These are phyloP conservation scores for Actinemys pallida DNA, from an alignment of 2,113 vertebrate species.

Conservation along the genomic window DNA sequence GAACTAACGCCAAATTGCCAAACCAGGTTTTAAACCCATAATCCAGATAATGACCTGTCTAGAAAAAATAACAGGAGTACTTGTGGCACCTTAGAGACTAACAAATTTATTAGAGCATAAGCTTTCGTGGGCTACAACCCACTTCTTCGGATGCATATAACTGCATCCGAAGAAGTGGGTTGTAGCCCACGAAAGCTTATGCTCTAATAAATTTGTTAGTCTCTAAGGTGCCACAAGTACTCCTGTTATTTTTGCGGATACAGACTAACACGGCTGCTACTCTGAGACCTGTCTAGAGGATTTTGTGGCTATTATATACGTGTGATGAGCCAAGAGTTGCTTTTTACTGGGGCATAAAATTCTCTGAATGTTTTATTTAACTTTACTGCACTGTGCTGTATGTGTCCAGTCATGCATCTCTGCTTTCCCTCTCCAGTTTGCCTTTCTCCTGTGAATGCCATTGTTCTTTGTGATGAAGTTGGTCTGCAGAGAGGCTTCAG, in stretches of 20 bases:
- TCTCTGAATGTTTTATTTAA: constrained; percentile 69
- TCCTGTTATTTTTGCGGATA: too few relatives aligned
- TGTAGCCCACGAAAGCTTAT: too few relatives aligned
- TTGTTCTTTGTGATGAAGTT: background rate
- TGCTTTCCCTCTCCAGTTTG: background rate
- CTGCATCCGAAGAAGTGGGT: too few relatives aligned
- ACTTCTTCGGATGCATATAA: too few relatives aligned
- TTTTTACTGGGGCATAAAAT: constrained; percentile 56
- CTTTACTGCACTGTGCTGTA: constrained; percentile 34
- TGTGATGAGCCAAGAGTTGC: constrained; percentile 60
- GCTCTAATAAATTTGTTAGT: too few relatives aligned
- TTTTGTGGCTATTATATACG: constrained; percentile 50
- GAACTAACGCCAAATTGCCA: constrained; percentile 69
- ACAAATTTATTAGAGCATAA: too few relatives aligned
- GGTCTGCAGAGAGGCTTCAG: background rate
- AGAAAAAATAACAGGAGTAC: background rate
- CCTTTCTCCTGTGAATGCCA: background rate
- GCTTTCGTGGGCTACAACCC: too few relatives aligned
- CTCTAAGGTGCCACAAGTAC: too few relatives aligned
- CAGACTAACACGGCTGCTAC: too few relatives aligned
- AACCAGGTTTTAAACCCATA: constrained; percentile 34
- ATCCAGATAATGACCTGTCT: constrained; percentile 49
- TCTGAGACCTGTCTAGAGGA: constrained; percentile 32
- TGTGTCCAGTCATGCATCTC: background rate
- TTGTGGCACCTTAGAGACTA: too few relatives aligned